These are phyloP conservation scores for Oscheius onirici DNA, from an alignment of 2,888 invertebrate genomes.

Conservation along the genomic window DNA sequence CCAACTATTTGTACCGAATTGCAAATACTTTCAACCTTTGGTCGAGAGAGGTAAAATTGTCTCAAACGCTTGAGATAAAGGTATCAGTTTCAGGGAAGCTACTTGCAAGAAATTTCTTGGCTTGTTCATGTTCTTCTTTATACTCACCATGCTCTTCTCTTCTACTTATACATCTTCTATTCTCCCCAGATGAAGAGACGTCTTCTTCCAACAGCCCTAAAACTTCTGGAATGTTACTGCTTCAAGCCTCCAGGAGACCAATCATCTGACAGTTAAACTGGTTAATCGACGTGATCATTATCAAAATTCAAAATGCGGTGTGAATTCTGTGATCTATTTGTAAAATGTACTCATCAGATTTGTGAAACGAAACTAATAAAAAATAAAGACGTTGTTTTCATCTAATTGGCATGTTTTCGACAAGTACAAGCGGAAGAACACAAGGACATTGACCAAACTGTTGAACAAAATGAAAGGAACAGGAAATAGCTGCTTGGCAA, in stretches of 20 bases:
- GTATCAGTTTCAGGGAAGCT: conserved; percentile 31
- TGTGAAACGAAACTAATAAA: no score
- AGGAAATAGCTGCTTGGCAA: no score
- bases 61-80: no score
- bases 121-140: conserved; percentile 65
- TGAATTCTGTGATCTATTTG: conserved; percentile 17
- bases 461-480: no score
- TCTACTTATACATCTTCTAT: conserved; percentile 70
- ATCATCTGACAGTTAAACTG: conserved; percentile 6
- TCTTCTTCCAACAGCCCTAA: conserved; percentile 66
- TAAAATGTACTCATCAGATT: no score
- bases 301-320: background rate
- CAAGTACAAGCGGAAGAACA: no score
- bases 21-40: conserved; percentile 40
- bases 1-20: conserved; percentile 67
- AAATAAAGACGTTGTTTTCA: no score
- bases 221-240: conserved; percentile 69
- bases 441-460: no score
- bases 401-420: no score
- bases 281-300: background rate
- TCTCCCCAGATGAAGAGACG: conserved; percentile 66
- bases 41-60: conserved; percentile 14
- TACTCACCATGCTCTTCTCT: conserved; percentile 68
- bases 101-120: conserved; percentile 56
- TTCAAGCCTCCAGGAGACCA: conserved; percentile 58